These are phyloP conservation scores for Gonocerus acuteangulatus DNA, from an alignment of 2,888 invertebrate genomes.

Conservation along the genomic window DNA sequence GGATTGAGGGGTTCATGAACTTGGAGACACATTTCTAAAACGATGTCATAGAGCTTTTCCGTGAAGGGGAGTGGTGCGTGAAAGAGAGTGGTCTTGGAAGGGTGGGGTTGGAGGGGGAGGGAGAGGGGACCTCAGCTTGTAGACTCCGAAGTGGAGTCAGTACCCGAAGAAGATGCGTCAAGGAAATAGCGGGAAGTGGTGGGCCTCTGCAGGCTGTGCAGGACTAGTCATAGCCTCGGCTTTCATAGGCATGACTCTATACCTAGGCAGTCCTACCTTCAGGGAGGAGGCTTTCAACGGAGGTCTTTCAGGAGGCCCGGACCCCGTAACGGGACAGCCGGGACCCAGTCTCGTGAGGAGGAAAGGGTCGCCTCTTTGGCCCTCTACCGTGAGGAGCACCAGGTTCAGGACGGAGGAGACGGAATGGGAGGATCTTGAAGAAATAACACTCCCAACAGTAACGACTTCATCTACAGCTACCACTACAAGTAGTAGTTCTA, in stretches of 20 bases:
- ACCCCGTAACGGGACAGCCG: conserved; percentile 14
- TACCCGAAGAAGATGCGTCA: conserved; percentile 5
- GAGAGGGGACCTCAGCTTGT: not conserved
- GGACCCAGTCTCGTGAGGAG: conserved; percentile 12
- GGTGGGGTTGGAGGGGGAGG: not conserved
- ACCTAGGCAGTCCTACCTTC: conserved; percentile 37
- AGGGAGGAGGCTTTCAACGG: conserved; percentile 17
- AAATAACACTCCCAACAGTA: not conserved
- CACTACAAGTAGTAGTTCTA: conserved; percentile 38
- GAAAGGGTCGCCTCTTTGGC: conserved; percentile 2
- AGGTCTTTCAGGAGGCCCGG: not conserved
- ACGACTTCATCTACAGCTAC: not conserved
- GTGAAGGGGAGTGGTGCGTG: too few relatives aligned
- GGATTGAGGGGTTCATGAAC: too few relatives aligned
- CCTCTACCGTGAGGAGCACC: conserved; percentile 33
- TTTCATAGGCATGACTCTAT: conserved; percentile 40
- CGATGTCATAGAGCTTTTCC: too few relatives aligned
- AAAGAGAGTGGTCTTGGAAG: not conserved
- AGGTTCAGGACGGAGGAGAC: conserved; percentile 3
- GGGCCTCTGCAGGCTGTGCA: conserved; percentile 39
- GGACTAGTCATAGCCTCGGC: conserved; percentile 38
- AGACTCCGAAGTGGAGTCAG: not conserved
- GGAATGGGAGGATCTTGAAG: not conserved
- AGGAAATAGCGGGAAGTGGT: conserved; percentile 37
- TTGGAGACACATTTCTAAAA: too few relatives aligned